Evolutionary conservation across 2,888 invertebrate genomes (phyloP), one percentile per base, ranked within the genome.

Genomic region (Pristionchus maxplancki): DNA sequence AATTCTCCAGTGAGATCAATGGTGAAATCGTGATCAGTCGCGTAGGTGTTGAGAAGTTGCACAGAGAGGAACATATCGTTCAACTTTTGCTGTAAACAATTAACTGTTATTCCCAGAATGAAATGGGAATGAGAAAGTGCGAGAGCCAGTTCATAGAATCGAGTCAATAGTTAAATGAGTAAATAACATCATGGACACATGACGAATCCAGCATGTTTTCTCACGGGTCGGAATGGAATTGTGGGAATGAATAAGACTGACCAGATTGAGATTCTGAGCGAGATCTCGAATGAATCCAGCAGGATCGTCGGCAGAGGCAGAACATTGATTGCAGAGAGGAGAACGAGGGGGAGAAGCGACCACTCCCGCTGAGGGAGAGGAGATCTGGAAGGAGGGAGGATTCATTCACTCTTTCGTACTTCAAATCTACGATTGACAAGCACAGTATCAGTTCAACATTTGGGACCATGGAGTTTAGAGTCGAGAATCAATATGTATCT

Each of bases 1-100:
- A 94, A 94, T 89, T 94, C 94, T 71, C 94, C 94, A 44, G 91
- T 92, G 40, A 94, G 83, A 58, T 94, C 94, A 71, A 93, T 89
- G 15, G 93, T 92, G 87, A 92, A 94, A 89, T 94, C 93, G 84
- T 93, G 91, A 62, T 88, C 89, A n/a, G 94, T 93, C 34, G 93
- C 93, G 88, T 93, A 92, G 28, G 91, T 90, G 78, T 93, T 91
- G 34, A 94, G 88, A 58, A 94, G 90, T 89, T 93, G 93, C 2
- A 93, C 89, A 28, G 91, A 90, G 31, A 94, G 90, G 88, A 92
- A 92, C 74, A 94, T 82, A 87, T 93, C 92, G 88, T 91, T 93
- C 48, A 94, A 90, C 88, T 93, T 93, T 62, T 89, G 89, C 92
- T 92, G 82, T 17, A 40, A 48, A 71, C 64, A 67, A 67, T 67